Base-by-base conservation (phyloP, 2,113 vertebrate species). In the Gnathonemus longibarbis region DNA sequence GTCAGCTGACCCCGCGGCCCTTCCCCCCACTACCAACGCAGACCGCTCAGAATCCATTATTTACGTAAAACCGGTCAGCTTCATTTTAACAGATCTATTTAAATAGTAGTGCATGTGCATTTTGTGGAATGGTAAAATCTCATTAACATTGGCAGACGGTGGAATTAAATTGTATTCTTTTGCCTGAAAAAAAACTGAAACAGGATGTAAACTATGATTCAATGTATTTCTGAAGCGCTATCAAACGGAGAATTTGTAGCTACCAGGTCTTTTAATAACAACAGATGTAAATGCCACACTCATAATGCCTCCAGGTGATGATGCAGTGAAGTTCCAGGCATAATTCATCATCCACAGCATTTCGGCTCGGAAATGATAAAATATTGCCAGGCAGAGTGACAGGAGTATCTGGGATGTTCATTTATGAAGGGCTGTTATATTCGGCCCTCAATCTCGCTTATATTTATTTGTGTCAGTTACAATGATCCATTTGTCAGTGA, bases 81-180 rank as follows among this genome's bases (percentile, higher is more conserved):
- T 77, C 91, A 93, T 93, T 94, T 94, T 93, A 90, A 46, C 80
- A 93, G 93, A 94, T 95, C 91, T 91, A 92, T 94, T 91, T 92
- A 91, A 89, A n/a, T 83, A 89, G 89, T 92, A 90, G 83, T 92
- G 92, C 88, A 90, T 91, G 90, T 92, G 90, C 77, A 48, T 83
- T 91, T 27, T 80, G 17, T 91, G 93, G 92, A 94, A 45, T 42
- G 74, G 50, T 48, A 88, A 49, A 42, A 84, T 42, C 87, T 90
- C 42, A 84, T 90, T 90, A 89, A 90, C 52, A 31, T 24, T 88
- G 35, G 62, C 49, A 88, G 90, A 39, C 48, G 62, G 74, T 62
- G 39, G 77, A 88, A 88, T 90, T 88, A 90, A 88, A 90, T 80
- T 27, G 77, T 42, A 7, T 88, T 83, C 74, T 48, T 46, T 53